Percentiles rank a stretch among this genome's conserved stretches.
phyloP scores from a whole-genome alignment of 2,888 invertebrate species.

The Galeopsomyia nigrocyanea region DNA sequence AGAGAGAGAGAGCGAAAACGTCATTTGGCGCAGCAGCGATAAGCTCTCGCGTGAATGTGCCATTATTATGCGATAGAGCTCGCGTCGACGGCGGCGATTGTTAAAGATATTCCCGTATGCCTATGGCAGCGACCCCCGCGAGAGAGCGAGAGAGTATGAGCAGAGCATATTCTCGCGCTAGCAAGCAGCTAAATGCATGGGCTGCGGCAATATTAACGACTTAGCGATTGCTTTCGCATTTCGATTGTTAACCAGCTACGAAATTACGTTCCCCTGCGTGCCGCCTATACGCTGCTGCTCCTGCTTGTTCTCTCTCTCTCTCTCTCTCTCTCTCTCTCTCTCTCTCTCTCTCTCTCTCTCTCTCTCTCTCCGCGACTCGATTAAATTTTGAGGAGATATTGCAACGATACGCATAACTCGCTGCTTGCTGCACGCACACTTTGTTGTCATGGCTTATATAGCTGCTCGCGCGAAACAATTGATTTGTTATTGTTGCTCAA shows the following conservation, averaged over 20 bases:
- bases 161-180: too few relatives aligned
- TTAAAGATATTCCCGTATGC: slow-evolving; percentile 31
- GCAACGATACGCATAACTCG: background rate
- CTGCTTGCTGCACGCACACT: too few relatives aligned
- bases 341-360: too few relatives aligned
- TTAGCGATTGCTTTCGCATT: slow-evolving; percentile 37
- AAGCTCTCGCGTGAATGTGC: slow-evolving; percentile 12
- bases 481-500: too few relatives aligned
- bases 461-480: too few relatives aligned
- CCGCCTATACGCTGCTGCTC: too few relatives aligned
- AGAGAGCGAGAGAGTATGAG: too few relatives aligned
- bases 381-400: background rate
- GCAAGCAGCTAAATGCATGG: background rate
- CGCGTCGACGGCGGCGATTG: slow-evolving; percentile 18
- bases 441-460: too few relatives aligned
- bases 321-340: too few relatives aligned
- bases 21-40: slow-evolving; percentile 41
- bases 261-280: slow-evolving; percentile 37
- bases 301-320: too few relatives aligned
- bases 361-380: background rate
- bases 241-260: slow-evolving; percentile 25
- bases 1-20: slow-evolving; percentile 35
- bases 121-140: too few relatives aligned
- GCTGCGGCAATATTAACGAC: slow-evolving; percentile 35
- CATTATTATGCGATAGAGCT: slow-evolving; percentile 7